These are phyloP conservation scores for Lasioglossum morio DNA, from an alignment of 2,888 invertebrate species.

Conservation along the genomic window DNA sequence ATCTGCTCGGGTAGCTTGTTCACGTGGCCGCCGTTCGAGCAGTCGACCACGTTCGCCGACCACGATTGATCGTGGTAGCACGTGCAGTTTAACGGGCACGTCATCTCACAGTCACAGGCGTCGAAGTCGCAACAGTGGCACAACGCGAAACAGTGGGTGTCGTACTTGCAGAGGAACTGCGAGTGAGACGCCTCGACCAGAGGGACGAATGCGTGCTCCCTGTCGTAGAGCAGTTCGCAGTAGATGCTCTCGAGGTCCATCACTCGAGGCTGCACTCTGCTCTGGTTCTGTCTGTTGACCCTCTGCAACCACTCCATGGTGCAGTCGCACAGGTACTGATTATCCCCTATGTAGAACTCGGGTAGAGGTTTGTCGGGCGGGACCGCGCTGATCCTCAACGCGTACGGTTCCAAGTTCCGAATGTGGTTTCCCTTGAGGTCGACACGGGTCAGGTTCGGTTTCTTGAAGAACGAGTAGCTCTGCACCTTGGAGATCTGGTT, in stretches of 20 bases:
- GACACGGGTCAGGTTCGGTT: conserved; percentile 92
- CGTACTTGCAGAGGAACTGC: conserved; percentile 94
- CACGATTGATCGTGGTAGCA: conserved; percentile 96
- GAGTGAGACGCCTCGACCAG: conserved; percentile 92
- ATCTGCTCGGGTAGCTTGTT: conserved; percentile 91
- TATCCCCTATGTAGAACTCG: conserved; percentile 93
- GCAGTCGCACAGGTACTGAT: conserved; percentile 95
- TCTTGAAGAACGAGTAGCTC: conserved; percentile 94
- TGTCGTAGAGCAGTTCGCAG: conserved; percentile 92
- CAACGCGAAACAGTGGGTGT: conserved; percentile 93
- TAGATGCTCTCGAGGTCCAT: conserved; percentile 93
- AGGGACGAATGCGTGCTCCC: conserved; percentile 90
- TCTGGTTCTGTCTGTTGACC: conserved; percentile 90
- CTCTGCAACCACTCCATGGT: conserved; percentile 96
- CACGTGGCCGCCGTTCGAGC: conserved; percentile 89
- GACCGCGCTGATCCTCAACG: conserved; percentile 91
- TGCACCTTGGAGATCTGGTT: conserved; percentile 93
- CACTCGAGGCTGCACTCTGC: conserved; percentile 92
- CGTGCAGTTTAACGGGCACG: conserved; percentile 94
- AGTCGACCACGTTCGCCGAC: conserved; percentile 94
- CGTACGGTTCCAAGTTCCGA: conserved; percentile 90
- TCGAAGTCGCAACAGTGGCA: conserved; percentile 97
- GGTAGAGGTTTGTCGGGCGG: conserved; percentile 90
- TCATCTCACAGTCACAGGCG: conserved; percentile 97
- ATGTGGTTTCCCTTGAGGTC: conserved; percentile 93